Percentiles rank a stretch among this genome's conserved stretches.
Conservation (phyloP, 37 sponge, comb jelly and placozoan genomes). For the Theonella swinhoei region DNA sequence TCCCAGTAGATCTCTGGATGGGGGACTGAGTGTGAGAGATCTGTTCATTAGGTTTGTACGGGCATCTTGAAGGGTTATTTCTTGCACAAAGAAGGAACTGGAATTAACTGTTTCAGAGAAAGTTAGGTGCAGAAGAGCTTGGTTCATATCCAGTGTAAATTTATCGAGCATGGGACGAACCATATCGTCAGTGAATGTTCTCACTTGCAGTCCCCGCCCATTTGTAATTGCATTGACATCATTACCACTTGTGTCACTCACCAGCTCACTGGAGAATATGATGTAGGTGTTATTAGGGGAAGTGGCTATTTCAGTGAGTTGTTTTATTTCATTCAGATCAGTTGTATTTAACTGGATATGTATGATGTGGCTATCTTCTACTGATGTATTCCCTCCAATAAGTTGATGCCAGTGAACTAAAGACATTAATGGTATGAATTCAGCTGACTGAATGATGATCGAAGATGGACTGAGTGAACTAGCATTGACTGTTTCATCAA, state of each 20-base stretch:
- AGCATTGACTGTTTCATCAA: slow-evolving; percentile 79
- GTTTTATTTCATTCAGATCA: slow-evolving; percentile 78
- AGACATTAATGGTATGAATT: slow-evolving; percentile 42
- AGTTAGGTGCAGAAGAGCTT: slow-evolving; percentile 54
- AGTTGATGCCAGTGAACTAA: slow-evolving; percentile 33
- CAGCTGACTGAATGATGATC: slow-evolving; percentile 52
- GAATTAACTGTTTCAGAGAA: slow-evolving; percentile 85
- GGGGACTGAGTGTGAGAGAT: slow-evolving; percentile 46
- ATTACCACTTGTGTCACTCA: slow-evolving; percentile 80
- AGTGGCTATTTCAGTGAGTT: slow-evolving; percentile 49
- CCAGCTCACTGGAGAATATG: slow-evolving; percentile 27
- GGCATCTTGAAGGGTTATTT: slow-evolving; percentile 58
- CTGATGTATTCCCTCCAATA: slow-evolving; percentile 35
- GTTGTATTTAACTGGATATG: slow-evolving; percentile 39
- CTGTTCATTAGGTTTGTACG: slow-evolving; percentile 33
- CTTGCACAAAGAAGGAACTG: slow-evolving; percentile 60
- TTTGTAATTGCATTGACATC: slow-evolving; percentile 43
- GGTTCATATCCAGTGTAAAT: slow-evolving; percentile 73
- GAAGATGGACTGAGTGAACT: slow-evolving; percentile 32
- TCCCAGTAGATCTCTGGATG: slow-evolving; percentile 9
- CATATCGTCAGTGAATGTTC: slow-evolving; percentile 51
- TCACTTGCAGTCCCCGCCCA: slow-evolving; percentile 61
- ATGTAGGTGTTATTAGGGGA: slow-evolving; percentile 57
- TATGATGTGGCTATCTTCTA: slow-evolving; percentile 47
- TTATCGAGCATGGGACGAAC: slow-evolving; percentile 41